Evolutionary conservation across 2,888 invertebrate species (phyloP).

Genomic region (Cyclophora punctaria): DNA sequence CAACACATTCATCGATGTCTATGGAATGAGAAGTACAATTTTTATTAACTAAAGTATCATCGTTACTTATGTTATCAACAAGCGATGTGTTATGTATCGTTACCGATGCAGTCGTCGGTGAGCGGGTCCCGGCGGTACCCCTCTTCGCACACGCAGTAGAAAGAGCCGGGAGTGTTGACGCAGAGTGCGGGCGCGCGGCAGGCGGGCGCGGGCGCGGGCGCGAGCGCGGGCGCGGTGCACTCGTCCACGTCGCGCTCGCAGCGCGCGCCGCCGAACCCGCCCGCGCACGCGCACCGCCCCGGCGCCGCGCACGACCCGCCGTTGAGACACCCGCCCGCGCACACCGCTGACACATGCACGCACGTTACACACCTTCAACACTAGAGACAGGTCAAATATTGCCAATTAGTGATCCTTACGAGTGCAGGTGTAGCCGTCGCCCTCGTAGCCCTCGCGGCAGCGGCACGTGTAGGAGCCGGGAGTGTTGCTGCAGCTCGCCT

Average conservation of each 20-base stretch:
- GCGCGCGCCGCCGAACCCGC: slow-evolving; percentile 86
- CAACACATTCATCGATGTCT: slow-evolving; percentile 81
- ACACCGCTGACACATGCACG: slow-evolving; percentile 76
- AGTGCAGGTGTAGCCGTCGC: slow-evolving; percentile 85
- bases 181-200: slow-evolving; percentile 86
- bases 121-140: slow-evolving; percentile 80
- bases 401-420: slow-evolving; percentile 75
- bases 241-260: slow-evolving; percentile 93
- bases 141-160: slow-evolving; percentile 88
- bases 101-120: slow-evolving; percentile 79
- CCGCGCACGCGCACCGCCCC: slow-evolving; percentile 84
- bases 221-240: slow-evolving; percentile 78
- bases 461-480: slow-evolving; percentile 87
- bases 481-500: slow-evolving; percentile 87
- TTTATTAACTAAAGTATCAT: too few relatives aligned
- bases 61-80: too few relatives aligned
- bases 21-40: too few relatives aligned
- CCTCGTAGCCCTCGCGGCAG: slow-evolving; percentile 78
- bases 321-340: slow-evolving; percentile 86
- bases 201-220: slow-evolving; percentile 76
- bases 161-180: slow-evolving; percentile 92
- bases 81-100: background rate
- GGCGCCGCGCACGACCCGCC: slow-evolving; percentile 87
- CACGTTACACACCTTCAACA: background rate
- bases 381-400: too few relatives aligned